Evolutionary conservation across 1,140 invertebrate species (phyloP), one percentile per base, ranked within the genome.

Genomic region (Oryzaephilus surinamensis): DNA sequence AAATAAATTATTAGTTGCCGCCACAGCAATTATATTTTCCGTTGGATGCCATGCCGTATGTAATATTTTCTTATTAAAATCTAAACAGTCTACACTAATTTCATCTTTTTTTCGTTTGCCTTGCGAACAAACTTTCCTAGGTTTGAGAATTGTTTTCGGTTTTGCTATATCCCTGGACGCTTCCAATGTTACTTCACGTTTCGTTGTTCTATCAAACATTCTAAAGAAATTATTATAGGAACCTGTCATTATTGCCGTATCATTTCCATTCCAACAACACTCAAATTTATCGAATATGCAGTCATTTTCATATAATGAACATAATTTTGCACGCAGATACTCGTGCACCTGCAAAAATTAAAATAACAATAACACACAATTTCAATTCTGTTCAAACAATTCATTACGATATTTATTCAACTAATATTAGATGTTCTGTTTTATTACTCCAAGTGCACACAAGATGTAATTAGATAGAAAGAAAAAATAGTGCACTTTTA

Each of bases 281-380:
- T 99, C 97, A 67, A 99, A 99, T 69, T 99, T 99, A 72, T 99
- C 97, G 67, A 99, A 99, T 65, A 99, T 99, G 67, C 94, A 99
- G 68, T 99, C 97, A 69, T 99, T 99, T 72, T 99, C 97, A 66
- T 99, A 99, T 41, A 99, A 67, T 38, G 92, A 94, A 74, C 96
- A 99, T 58, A 99, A 65, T 69, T 99, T 99, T 51, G 92, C 91
- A 57, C 96, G 75, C 45, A 99, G 73, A 70, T 98, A 98, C 70
- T 99, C 97, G 62, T 99, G 96, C 16, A 99, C 94, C 79, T 95
- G 62, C 36, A 65, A 54, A 51, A 46, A 45, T n/a, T 6, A 6
- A 24, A 24, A 24, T 6, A n/a, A n/a, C n/a, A n/a, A n/a, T 24
- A 24, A 24, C n/a, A n/a, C n/a, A n/a, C n/a, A n/a, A n/a, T n/a